phyloP scores from a whole-genome alignment of 2,797 vertebrate genomes.

The Oreochromis mossambicus region DNA sequence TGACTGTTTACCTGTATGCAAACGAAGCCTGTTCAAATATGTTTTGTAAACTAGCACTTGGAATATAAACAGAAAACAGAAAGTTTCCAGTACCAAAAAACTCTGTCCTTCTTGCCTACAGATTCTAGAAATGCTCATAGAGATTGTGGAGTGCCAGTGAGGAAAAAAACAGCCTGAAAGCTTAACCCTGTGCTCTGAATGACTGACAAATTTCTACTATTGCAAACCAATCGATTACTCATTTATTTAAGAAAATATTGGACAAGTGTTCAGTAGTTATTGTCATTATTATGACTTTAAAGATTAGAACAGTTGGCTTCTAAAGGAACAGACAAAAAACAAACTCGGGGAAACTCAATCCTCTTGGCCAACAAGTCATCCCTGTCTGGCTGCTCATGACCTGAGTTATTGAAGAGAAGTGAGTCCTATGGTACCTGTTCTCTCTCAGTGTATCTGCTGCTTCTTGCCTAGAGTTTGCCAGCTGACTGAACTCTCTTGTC shows the following conservation, averaged over 20 bases:
- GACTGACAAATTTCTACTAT: neutral
- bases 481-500: neutral
- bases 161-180: neutral
- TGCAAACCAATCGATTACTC: neutral
- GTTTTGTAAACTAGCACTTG: neutral
- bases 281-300: neutral
- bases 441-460: neutral
- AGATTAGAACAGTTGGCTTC: neutral
- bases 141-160: neutral
- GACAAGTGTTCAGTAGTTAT: neutral
- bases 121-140: neutral
- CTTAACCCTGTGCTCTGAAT: neutral
- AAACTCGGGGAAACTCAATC: neutral
- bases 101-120: neutral
- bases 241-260: neutral
- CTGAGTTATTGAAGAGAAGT: neutral
- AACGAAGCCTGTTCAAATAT: neutral
- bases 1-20: neutral
- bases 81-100: neutral
- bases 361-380: neutral
- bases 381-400: neutral
- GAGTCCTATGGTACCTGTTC: slow-evolving; percentile 16
- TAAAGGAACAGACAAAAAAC: neutral
- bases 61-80: neutral
- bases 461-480: neutral